Conservation (phyloP, 1,140 invertebrate species). For the Aphelenchoides besseyi region DNA sequence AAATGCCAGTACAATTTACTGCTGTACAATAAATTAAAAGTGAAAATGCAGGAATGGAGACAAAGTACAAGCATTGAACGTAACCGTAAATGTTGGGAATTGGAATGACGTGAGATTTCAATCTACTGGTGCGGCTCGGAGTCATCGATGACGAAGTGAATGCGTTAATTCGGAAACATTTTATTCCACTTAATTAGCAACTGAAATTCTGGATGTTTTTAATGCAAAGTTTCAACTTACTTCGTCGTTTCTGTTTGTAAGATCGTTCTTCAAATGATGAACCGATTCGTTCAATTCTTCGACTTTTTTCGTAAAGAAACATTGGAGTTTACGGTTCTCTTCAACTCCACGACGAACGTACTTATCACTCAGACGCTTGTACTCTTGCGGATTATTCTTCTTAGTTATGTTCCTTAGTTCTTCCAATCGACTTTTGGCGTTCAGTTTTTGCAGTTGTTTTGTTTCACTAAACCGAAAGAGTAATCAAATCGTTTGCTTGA, state of each 20-base stretch:
- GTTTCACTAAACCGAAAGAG: slow-evolving; percentile 27
- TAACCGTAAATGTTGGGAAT: too few relatives aligned
- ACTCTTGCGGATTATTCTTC: slow-evolving; percentile 43
- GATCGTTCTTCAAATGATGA: slow-evolving; percentile 21
- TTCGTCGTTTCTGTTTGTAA: slow-evolving; percentile 16
- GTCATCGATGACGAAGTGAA: neutral
- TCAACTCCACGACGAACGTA: slow-evolving; percentile 43
- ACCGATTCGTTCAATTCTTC: slow-evolving; percentile 30
- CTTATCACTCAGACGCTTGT: slow-evolving; percentile 40
- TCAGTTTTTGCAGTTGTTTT: slow-evolving; percentile 47
- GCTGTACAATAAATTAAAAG: too few relatives aligned
- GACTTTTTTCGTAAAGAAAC: slow-evolving; percentile 35
- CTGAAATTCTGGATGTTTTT: slow-evolving; percentile 10
- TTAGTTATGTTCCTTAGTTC: slow-evolving; percentile 42
- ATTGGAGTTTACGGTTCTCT: slow-evolving; percentile 32
- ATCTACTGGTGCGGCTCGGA: neutral
- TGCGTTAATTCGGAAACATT: slow-evolving; percentile 13
- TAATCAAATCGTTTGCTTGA: neutral
- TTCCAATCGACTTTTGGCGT: slow-evolving; percentile 44
- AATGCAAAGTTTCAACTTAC: slow-evolving; percentile 4
- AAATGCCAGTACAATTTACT: too few relatives aligned
- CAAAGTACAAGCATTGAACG: too few relatives aligned
- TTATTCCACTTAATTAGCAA: neutral
- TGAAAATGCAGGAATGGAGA: too few relatives aligned
- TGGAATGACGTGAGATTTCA: too few relatives aligned